A percentile compares a stretch with the other conserved stretches of the same genome.
Evolutionary conservation across 2,113 vertebrate species (phyloP).

Genomic region (Paramormyrops kingsleyae): DNA sequence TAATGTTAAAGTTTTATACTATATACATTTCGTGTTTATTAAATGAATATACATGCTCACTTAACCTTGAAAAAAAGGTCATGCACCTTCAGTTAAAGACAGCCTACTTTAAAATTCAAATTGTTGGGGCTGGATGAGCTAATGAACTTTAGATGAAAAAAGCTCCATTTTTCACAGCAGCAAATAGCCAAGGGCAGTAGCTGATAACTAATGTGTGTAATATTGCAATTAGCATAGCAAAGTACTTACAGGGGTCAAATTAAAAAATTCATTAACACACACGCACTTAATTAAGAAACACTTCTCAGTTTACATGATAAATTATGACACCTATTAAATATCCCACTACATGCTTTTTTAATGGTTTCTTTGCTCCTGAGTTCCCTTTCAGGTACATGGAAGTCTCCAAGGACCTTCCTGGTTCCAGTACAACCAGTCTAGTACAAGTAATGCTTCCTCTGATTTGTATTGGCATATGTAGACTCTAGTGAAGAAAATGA

Average conservation of each 20-base stretch:
- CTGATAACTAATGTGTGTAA: constrained; percentile 99
- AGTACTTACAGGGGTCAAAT: constrained; percentile 99
- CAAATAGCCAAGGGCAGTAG: constrained; percentile 99
- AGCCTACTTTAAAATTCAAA: constrained; percentile 40
- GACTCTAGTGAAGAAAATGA: constrained; percentile 13
- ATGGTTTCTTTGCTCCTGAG: constrained; percentile 88
- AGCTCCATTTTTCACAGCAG: constrained; percentile 72
- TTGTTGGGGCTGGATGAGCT: constrained; percentile 78
- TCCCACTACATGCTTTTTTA: constrained; percentile 83
- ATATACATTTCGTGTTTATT: constrained; percentile 14
- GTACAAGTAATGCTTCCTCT: constrained; percentile 61
- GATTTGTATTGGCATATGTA: constrained; percentile 25
- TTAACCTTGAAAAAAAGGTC: constrained; percentile 20
- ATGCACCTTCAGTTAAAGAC: not conserved
- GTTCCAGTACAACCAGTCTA: constrained; percentile 59
- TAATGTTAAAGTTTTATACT: not conserved
- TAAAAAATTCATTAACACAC: constrained; percentile 99
- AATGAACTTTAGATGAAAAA: constrained; percentile 84
- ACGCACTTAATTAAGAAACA: constrained; percentile 99
- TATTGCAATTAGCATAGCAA: constrained; percentile 99
- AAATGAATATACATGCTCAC: not conserved
- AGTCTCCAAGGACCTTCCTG: constrained; percentile 69
- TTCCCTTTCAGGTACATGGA: constrained; percentile 75
- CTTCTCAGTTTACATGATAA: constrained; percentile 99
- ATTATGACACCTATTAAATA: constrained; percentile 99